Evolutionary conservation across 2,797 vertebrate genomes (phyloP).

Genomic region (Gymnodraco acuticeps): DNA sequence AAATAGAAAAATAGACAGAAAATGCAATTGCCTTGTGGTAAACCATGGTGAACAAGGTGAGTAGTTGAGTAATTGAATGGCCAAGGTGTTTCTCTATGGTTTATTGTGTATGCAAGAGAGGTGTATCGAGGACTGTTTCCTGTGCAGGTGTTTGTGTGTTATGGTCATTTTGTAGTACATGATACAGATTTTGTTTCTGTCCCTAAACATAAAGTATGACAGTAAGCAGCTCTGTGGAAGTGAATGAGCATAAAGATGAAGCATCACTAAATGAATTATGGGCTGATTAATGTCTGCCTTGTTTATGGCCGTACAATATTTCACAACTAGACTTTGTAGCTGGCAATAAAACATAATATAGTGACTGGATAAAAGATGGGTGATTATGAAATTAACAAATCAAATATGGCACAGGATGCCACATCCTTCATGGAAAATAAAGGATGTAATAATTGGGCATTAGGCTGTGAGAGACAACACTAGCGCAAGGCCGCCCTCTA

Average conservation of each 20-base stretch:
- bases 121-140: constrained; percentile 50
- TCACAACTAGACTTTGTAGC: constrained; percentile 3
- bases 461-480: constrained; percentile 19
- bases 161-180: constrained; percentile 37
- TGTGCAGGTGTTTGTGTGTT: constrained; percentile 42
- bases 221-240: background rate
- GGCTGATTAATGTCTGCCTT: constrained; percentile 5
- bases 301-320: background rate
- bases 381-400: constrained; percentile 49
- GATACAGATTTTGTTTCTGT: constrained; percentile 14
- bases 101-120: constrained; percentile 72
- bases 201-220: constrained; percentile 4
- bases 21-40: constrained; percentile 78
- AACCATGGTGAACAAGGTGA: constrained; percentile 86
- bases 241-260: constrained; percentile 10
- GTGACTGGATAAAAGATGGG: background rate
- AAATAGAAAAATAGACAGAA: constrained; percentile 70
- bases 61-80: constrained; percentile 83
- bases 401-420: constrained; percentile 34
- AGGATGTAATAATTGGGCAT: constrained; percentile 24
- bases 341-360: background rate
- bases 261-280: background rate
- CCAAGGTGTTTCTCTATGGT: constrained; percentile 68
- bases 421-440: constrained; percentile 22
- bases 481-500: constrained; percentile 73